Evolutionary conservation across 2,797 vertebrate genomes (phyloP), one percentile per base, ranked within the genome.

Genomic region (Melanogrammus aeglefinus): DNA sequence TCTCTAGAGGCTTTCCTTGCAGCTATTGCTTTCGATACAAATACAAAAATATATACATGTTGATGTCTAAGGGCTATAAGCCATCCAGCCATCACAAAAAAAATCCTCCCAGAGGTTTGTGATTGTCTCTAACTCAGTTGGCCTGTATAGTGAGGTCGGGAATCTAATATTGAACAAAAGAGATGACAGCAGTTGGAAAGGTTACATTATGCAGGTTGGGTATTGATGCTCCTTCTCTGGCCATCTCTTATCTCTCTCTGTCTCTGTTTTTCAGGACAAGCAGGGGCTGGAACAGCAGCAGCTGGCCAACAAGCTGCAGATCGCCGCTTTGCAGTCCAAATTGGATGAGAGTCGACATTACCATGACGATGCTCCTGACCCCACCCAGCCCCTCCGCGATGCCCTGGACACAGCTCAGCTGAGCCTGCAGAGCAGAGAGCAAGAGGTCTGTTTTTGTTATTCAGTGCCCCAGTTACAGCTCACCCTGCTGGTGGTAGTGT

Each of bases 281-380:
- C 96, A 97, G 78, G 94, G 93, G 0, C 80, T 97, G 69, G 95
- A 97, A 81, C 95, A 97, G 81, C 96, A 96, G 82, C 96, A 96
- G 80, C 91, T 94, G 86, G 93, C 92, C 2, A 95, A 94, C 88
- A 92, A 95, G 75, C 94, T 96, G 47, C 96, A 96, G 88, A 95
- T 95, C 79, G 97, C 97, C 2, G 92, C 95, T 2, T 89, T 97
- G 35, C 96, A 96, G 85, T 95, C 96, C 12, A 96, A 95, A 77
- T 77, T 95, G 74, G 96, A 96, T 80, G 96, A 97, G 89, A 93
- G 92, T 0, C 93, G 90, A 70, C 94, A 96, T 72, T 86, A 95
- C 75, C 92, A 93, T 4, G 92, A 93, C 8, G 80, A 86, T 73
- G 57, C 18, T 0, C 75, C 57, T 21, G 94, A 95, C 80, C 77